phyloP scores from a whole-genome alignment of 64 coral and sea anemone species.

The Acropora tenuis region DNA sequence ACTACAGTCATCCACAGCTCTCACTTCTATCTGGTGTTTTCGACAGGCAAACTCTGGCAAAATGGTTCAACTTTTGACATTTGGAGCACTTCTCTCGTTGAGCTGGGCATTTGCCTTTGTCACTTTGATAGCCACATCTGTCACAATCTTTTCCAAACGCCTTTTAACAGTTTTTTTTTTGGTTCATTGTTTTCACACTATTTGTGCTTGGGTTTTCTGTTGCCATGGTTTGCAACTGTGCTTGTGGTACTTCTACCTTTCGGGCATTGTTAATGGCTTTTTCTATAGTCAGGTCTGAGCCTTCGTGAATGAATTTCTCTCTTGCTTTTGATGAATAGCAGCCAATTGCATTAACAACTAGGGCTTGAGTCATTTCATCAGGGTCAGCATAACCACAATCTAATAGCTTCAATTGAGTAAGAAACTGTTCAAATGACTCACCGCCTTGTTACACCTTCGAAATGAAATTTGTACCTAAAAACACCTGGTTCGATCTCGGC shows the following conservation, averaged over 20 bases:
- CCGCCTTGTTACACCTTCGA: slow-evolving; percentile 35
- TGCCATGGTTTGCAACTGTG: slow-evolving; percentile 14
- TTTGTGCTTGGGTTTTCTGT: neutral
- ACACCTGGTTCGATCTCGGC: neutral
- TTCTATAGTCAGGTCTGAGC: slow-evolving; percentile 37
- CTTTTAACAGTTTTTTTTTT: too few species aligned
- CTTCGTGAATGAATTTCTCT: slow-evolving; percentile 45
- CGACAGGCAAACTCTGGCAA: too few species aligned
- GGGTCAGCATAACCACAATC: neutral
- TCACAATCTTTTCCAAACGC: neutral
- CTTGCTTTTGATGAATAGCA: slow-evolving; percentile 9
- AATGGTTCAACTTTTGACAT: too few species aligned
- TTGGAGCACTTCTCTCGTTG: slow-evolving; percentile 17
- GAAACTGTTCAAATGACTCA: slow-evolving; percentile 3
- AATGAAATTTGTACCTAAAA: slow-evolving; percentile 41
- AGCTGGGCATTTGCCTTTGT: slow-evolving; percentile 24
- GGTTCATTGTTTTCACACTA: neutral
- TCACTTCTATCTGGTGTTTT: too few species aligned
- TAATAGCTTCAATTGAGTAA: too few species aligned
- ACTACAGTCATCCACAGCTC: neutral
- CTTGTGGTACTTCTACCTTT: neutral
- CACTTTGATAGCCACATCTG: slow-evolving; percentile 8
- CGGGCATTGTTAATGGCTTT: neutral
- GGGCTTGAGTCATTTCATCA: slow-evolving; percentile 34
- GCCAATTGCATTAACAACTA: slow-evolving; percentile 29